These are phyloP conservation scores for Julus scanicus DNA, from an alignment of 2,888 invertebrate species.

Conservation along the genomic window DNA sequence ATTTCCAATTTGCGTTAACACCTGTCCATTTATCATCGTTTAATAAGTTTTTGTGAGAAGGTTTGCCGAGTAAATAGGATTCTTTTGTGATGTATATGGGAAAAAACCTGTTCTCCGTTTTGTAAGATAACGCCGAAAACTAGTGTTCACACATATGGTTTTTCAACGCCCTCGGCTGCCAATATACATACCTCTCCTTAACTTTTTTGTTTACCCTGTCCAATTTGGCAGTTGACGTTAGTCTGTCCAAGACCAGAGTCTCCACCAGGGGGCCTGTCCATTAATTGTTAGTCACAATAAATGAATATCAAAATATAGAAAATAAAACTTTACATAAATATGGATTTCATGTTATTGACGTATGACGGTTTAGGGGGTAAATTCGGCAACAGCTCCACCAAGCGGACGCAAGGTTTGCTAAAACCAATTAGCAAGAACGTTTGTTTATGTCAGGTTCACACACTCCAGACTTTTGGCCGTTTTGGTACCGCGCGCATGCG, in stretches of 20 bases:
- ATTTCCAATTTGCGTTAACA: slow-evolving; percentile 19
- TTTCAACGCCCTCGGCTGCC: not conserved
- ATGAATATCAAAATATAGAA: no score
- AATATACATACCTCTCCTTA: not conserved
- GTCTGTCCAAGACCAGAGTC: not conserved
- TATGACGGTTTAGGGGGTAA: no score
- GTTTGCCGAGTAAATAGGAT: not conserved
- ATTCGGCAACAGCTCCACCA: no score
- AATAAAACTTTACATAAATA: no score
- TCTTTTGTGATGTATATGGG: slow-evolving; percentile 11
- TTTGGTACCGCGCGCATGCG: no score
- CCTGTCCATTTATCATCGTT: slow-evolving; percentile 19
- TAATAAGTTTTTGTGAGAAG: slow-evolving; percentile 1
- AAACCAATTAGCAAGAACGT: no score
- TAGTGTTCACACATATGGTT: not conserved
- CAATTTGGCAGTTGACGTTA: not conserved
- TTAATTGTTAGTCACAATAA: no score
- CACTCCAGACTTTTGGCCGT: no score
- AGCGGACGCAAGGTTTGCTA: no score
- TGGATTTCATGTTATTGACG: no score
- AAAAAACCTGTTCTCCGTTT: not conserved
- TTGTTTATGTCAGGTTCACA: no score
- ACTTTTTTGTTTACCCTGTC: not conserved
- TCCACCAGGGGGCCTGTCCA: not conserved
- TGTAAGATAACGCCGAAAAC: not conserved